Percentiles rank a stretch among this genome's conserved stretches.
Conservation (phyloP, 2,888 invertebrate genomes). For the Drosophila neoperkinsi region DNA sequence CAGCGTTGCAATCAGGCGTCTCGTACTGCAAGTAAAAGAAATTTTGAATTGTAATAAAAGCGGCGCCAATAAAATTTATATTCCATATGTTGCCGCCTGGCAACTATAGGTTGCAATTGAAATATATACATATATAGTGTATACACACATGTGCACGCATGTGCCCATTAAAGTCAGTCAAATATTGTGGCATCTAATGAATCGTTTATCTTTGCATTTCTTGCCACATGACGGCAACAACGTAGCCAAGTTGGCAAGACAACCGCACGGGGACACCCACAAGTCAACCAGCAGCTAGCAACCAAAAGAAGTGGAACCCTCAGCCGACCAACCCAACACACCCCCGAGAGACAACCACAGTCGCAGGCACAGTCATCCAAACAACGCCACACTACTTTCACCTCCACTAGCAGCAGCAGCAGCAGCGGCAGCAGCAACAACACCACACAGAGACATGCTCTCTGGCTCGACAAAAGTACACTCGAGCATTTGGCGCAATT, state of each 20-base stretch:
- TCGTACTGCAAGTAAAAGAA: conserved; percentile 69
- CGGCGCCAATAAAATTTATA: conserved; percentile 39
- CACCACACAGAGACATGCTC: conserved; percentile 29
- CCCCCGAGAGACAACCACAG: background rate
- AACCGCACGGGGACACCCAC: conserved; percentile 60
- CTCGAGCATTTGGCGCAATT: conserved; percentile 83
- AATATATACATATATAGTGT: conserved; percentile 6
- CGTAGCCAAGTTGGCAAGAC: conserved; percentile 59
- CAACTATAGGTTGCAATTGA: background rate
- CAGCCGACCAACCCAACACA: background rate
- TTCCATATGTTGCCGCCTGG: conserved; percentile 27
- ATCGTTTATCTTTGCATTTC: conserved; percentile 81
- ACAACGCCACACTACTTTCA: conserved; percentile 12
- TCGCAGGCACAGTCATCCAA: conserved; percentile 21
- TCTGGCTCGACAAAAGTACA: conserved; percentile 57
- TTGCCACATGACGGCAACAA: conserved; percentile 74
- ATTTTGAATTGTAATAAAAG: conserved; percentile 60
- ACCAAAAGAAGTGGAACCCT: conserved; percentile 1
- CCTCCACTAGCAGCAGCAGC: background rate
- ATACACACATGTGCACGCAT: conserved; percentile 5
- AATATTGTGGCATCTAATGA: conserved; percentile 74
- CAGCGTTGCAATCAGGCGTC: conserved; percentile 66
- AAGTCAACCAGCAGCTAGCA: conserved; percentile 19
- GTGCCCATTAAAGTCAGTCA: conserved; percentile 49
- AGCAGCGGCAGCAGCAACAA: background rate